A percentile compares a stretch with the other conserved stretches of the same genome.
Conservation (phyloP, 2,113 vertebrate species). For the Scopus umbretta region DNA sequence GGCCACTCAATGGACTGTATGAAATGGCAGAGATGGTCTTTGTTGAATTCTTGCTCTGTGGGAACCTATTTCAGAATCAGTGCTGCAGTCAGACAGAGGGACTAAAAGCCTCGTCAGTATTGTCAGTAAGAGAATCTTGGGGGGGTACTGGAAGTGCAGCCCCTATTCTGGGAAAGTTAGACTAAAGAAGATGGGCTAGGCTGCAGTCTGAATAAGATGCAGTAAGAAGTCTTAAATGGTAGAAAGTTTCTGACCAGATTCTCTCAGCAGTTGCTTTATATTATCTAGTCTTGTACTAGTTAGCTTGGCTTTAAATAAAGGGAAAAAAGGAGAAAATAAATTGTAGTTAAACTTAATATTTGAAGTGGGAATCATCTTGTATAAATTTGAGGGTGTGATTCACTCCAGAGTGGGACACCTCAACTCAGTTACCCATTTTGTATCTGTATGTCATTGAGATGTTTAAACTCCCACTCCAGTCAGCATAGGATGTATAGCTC, state of each 20-base stretch:
- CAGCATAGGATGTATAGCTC: neutral
- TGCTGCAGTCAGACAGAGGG: neutral
- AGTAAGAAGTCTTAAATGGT: neutral
- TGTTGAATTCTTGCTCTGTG: neutral
- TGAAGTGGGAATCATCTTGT: neutral
- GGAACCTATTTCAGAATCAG: neutral
- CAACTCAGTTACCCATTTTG: neutral
- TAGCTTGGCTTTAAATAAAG: neutral
- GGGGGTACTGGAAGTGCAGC: neutral
- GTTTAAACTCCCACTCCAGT: neutral
- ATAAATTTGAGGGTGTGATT: neutral
- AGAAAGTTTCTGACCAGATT: neutral
- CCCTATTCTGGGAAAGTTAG: neutral
- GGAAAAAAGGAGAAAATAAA: neutral
- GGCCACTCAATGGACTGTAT: neutral
- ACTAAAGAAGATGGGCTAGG: neutral
- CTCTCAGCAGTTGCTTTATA: neutral
- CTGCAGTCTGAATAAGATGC: neutral
- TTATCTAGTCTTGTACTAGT: neutral
- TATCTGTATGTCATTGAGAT: neutral
- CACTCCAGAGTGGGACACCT: neutral
- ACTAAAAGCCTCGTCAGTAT: neutral
- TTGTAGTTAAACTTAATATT: neutral
- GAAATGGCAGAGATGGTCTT: neutral
- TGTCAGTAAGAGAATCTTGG: neutral